phyloP scores from a whole-genome alignment of 1,140 invertebrate genomes.

The Drosophila mayri region DNA sequence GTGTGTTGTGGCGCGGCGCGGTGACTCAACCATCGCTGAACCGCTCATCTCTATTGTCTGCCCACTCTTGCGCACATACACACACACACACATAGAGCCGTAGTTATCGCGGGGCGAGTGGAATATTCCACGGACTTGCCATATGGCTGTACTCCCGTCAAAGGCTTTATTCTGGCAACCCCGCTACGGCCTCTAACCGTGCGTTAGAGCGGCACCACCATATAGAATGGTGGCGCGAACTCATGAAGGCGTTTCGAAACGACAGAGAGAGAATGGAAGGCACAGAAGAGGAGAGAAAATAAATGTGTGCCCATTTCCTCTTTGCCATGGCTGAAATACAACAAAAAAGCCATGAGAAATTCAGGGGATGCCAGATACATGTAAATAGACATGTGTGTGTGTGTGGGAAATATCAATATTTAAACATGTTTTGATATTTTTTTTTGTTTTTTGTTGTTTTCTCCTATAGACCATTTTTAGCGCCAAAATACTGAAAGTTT shows the following conservation, averaged over 20 bases:
- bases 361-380: constrained; percentile 42
- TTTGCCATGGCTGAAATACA: constrained; percentile 28
- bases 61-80: constrained; percentile 18
- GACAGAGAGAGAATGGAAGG: constrained; percentile 9
- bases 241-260: constrained; percentile 27
- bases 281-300: constrained; percentile 15
- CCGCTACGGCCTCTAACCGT: constrained; percentile 22
- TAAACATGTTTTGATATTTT: constrained; percentile 18
- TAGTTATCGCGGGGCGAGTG: constrained; percentile 49
- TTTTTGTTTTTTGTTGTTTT: constrained; percentile 11
- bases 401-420: constrained; percentile 30
- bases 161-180: constrained; percentile 57
- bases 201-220: constrained; percentile 42
- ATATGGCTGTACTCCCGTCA: constrained; percentile 48
- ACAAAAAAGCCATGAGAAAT: constrained; percentile 24
- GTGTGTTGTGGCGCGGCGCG: constrained; percentile 28
- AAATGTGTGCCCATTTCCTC: constrained; percentile 46
- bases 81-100: neutral
- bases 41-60: constrained; percentile 49
- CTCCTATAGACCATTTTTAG: neutral
- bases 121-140: constrained; percentile 73
- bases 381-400: constrained; percentile 5
- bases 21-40: constrained; percentile 56
- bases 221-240: constrained; percentile 15
- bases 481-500: constrained; percentile 17